phyloP scores from a whole-genome alignment of 2,888 invertebrate species.

The Sussaba pulchella region DNA sequence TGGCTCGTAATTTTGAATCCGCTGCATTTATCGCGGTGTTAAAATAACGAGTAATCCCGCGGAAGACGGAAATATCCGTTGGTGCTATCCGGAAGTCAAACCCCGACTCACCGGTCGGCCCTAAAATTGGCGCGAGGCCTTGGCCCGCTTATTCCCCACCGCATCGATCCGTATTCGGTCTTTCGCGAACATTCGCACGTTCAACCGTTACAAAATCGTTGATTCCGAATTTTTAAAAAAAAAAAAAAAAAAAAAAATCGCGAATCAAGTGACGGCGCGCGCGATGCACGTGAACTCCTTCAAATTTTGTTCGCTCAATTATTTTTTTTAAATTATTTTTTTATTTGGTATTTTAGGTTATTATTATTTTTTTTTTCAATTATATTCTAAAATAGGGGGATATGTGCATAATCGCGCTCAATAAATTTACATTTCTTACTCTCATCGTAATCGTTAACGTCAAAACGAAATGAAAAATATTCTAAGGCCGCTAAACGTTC shows the following conservation, averaged over 20 bases:
- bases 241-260: no score
- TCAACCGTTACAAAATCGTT: conserved; percentile 7
- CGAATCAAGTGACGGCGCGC: background rate
- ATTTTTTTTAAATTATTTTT: background rate
- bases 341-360: conserved; percentile 8
- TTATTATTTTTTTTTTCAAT: conserved; percentile 11
- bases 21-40: no score
- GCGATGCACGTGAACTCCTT: background rate
- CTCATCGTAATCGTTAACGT: conserved; percentile 60
- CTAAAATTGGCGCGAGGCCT: no score
- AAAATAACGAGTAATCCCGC: no score
- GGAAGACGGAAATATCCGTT: no score
- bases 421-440: conserved; percentile 62
- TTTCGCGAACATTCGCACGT: no score
- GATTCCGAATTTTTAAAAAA: conserved; percentile 32
- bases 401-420: conserved; percentile 74
- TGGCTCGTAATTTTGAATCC: no score
- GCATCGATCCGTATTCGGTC: background rate
- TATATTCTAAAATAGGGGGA: conserved; percentile 63
- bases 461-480: conserved; percentile 67
- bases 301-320: no score
- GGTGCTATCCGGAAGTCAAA: no score
- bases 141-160: no score
- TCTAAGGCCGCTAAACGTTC: conserved; percentile 69
- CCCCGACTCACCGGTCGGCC: no score